Evolutionary conservation across 1,140 invertebrate genomes (phyloP).

Genomic region (Drosophila tropicalis): DNA sequence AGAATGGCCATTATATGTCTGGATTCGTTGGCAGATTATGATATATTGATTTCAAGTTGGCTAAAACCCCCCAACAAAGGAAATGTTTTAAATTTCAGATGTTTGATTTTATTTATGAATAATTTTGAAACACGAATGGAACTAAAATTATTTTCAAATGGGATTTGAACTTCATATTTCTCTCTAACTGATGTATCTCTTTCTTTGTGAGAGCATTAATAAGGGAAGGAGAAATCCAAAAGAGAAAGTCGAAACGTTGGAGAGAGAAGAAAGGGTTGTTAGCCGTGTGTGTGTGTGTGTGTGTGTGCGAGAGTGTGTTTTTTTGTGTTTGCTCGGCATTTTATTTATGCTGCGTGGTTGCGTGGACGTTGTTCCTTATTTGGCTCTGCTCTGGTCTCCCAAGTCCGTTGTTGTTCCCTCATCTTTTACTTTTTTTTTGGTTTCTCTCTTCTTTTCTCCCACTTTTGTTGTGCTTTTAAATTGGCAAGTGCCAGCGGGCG

Average conservation of each 20-base stretch:
- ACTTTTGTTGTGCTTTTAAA: slow-evolving; percentile 60
- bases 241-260: slow-evolving; percentile 50
- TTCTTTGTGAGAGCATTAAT: background rate
- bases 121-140: too few relatives aligned
- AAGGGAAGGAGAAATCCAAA: background rate
- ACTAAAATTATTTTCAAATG: too few relatives aligned
- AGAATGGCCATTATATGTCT: too few relatives aligned
- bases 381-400: slow-evolving; percentile 36
- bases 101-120: too few relatives aligned
- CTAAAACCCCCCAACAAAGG: too few relatives aligned
- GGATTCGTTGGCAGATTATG: too few relatives aligned
- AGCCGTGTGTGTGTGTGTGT: slow-evolving; percentile 9
- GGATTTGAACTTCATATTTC: too few relatives aligned
- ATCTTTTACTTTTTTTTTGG: slow-evolving; percentile 3
- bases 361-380: slow-evolving; percentile 45
- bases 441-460: background rate
- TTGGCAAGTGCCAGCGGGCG: slow-evolving; percentile 78
- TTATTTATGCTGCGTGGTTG: slow-evolving; percentile 78
- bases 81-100: too few relatives aligned
- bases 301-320: slow-evolving; percentile 14
- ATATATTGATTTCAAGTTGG: too few relatives aligned
- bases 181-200: too few relatives aligned
- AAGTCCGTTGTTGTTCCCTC: background rate
- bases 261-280: slow-evolving; percentile 17
- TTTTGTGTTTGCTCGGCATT: slow-evolving; percentile 66